Evolutionary conservation across 2,797 vertebrate species (phyloP).

Genomic region (Acanthurus tractus): DNA sequence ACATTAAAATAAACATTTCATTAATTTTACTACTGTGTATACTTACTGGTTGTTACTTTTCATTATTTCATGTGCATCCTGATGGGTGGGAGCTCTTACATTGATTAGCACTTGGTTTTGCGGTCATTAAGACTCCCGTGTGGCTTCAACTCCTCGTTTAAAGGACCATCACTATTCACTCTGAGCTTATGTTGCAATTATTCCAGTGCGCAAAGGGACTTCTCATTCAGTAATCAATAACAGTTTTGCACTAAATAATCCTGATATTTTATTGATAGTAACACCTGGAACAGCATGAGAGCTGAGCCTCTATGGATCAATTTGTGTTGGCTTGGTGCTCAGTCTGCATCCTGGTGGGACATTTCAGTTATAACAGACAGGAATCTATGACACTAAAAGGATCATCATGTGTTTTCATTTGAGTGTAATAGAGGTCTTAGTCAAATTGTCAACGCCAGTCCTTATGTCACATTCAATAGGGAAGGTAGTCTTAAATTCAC

Average conservation of each 20-base stretch:
- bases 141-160: conserved; percentile 36
- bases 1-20: conserved; percentile 1
- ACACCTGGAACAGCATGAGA: neutral
- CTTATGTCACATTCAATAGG: neutral
- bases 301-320: neutral
- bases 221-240: conserved; percentile 4
- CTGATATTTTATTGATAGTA: conserved; percentile 10
- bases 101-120: conserved; percentile 47
- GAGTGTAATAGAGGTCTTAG: neutral
- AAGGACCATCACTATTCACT: conserved; percentile 29
- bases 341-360: neutral
- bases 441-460: neutral
- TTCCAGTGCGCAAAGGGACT: neutral
- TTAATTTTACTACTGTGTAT: neutral
- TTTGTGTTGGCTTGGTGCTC: neutral
- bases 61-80: conserved; percentile 34
- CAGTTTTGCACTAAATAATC: conserved; percentile 24
- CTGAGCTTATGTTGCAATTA: conserved; percentile 14
- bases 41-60: conserved; percentile 16
- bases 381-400: conserved; percentile 4
- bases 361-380: conserved; percentile 5
- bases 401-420: conserved; percentile 5
- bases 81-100: conserved; percentile 21
- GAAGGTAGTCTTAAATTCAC: neutral
- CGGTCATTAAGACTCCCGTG: conserved; percentile 45